phyloP scores from a whole-genome alignment of 2,888 invertebrate genomes.

The Monochamus alternatus region DNA sequence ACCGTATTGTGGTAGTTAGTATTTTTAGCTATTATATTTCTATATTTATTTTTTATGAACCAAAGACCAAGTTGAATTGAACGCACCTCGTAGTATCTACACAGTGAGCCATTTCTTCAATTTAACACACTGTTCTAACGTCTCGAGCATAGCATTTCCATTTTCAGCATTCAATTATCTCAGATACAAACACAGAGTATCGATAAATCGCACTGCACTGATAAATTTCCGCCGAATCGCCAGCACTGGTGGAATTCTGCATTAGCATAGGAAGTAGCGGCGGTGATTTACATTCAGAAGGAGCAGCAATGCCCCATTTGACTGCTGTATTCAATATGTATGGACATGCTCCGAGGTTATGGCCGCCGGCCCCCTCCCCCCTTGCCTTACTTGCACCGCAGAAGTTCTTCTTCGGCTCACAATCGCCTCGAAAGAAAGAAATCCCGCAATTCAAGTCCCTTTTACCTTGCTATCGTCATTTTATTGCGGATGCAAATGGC shows the following conservation, averaged over 20 bases:
- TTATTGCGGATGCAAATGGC: conserved; percentile 21
- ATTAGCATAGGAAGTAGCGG: conserved; percentile 56
- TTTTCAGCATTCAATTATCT: background rate
- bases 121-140: too few species aligned
- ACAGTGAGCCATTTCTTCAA: too few species aligned
- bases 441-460: conserved; percentile 17
- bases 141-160: too few species aligned
- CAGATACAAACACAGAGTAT: background rate
- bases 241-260: conserved; percentile 50
- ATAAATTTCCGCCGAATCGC: conserved; percentile 10
- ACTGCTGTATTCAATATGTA: conserved; percentile 62
- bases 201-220: background rate
- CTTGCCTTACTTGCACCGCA: conserved; percentile 43
- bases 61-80: too few species aligned
- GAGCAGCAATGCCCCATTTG: conserved; percentile 55
- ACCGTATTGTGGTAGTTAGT: too few species aligned
- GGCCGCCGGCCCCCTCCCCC: conserved; percentile 43
- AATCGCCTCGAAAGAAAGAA: conserved; percentile 40
- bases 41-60: too few species aligned
- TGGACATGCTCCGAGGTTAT: conserved; percentile 59
- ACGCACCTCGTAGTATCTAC: too few species aligned
- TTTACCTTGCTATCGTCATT: conserved; percentile 23
- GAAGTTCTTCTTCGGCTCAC: conserved; percentile 28
- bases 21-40: too few species aligned
- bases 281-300: conserved; percentile 59